Percentiles rank a stretch among this genome's conserved stretches.
These are phyloP conservation scores for Tridacna gigas DNA, from an alignment of 2,888 invertebrate genomes.

Conservation along the genomic window DNA sequence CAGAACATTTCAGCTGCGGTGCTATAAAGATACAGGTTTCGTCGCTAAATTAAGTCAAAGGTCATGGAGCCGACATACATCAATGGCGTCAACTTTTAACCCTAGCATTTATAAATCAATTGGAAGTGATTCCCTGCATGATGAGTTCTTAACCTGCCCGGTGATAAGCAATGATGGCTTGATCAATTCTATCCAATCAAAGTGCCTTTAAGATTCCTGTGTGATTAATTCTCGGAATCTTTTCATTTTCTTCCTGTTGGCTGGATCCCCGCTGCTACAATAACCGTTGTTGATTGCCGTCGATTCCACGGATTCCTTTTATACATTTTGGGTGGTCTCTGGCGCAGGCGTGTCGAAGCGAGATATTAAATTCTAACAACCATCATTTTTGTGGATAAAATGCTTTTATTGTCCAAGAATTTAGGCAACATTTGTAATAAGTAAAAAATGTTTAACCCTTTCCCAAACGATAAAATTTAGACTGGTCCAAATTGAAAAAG, in stretches of 20 bases:
- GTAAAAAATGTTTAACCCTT: too few relatives aligned
- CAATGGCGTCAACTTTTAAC: constrained; percentile 57
- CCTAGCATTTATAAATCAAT: constrained; percentile 62
- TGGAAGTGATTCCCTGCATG: constrained; percentile 32
- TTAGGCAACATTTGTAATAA: too few relatives aligned
- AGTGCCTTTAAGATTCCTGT: constrained; percentile 18
- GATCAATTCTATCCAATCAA: constrained; percentile 51
- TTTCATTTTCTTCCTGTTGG: constrained; percentile 19
- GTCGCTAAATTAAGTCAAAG: constrained; percentile 25
- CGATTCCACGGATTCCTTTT: constrained; percentile 26
- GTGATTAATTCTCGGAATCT: constrained; percentile 27
- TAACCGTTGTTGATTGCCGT: constrained; percentile 34
- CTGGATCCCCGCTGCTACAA: constrained; percentile 35
- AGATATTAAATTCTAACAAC: constrained; percentile 14
- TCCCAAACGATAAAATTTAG: too few relatives aligned
- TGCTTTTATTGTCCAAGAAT: too few relatives aligned
- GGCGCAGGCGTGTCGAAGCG: constrained; percentile 17
- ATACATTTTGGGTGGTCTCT: constrained; percentile 52
- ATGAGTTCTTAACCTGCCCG: constrained; percentile 40
- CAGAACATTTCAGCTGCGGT: too few relatives aligned
- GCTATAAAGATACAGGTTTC: neutral
- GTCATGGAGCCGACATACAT: constrained; percentile 53
- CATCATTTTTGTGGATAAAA: neutral
- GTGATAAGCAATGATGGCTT: constrained; percentile 49
- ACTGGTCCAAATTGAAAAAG: too few relatives aligned